Conservation (phyloP, 2,113 vertebrate species). For the Oriolus oriolus region DNA sequence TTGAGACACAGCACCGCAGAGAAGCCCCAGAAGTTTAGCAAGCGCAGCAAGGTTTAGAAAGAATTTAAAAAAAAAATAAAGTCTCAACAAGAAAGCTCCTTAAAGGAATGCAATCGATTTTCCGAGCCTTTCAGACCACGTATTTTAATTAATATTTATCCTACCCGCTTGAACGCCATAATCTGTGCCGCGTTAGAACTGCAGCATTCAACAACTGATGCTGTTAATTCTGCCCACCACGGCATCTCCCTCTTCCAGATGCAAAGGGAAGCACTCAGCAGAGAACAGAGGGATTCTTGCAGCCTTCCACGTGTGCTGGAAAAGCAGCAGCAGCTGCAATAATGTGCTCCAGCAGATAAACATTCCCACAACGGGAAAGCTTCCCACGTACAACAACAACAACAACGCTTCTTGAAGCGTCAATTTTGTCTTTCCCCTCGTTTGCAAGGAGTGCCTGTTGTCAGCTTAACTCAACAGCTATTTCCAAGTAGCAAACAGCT, state of each 20-base stretch:
- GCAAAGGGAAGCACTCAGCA: not conserved
- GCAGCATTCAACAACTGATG: not conserved
- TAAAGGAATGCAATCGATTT: not conserved
- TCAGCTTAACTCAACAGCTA: not conserved
- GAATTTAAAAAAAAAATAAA: not conserved
- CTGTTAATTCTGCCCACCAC: not conserved
- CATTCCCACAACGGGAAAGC: not conserved
- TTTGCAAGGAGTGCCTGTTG: not conserved
- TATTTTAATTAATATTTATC: conserved; percentile 49
- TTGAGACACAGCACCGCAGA: not conserved
- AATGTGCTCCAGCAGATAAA: not conserved
- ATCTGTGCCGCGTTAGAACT: not conserved
- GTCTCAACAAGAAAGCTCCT: not conserved
- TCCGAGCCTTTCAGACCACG: not conserved
- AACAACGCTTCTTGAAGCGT: not conserved
- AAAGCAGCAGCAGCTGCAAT: not conserved
- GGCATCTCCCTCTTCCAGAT: not conserved
- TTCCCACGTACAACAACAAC: not conserved
- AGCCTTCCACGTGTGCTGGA: not conserved
- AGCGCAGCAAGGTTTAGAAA: not conserved
- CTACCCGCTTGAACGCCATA: not conserved
- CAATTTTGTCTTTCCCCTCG: not conserved
- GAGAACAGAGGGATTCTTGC: not conserved
- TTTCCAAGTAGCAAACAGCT: not conserved
- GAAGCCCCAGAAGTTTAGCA: not conserved